Base-by-base conservation (phyloP, 2,888 invertebrate genomes). In the Fabriciana adippe region DNA sequence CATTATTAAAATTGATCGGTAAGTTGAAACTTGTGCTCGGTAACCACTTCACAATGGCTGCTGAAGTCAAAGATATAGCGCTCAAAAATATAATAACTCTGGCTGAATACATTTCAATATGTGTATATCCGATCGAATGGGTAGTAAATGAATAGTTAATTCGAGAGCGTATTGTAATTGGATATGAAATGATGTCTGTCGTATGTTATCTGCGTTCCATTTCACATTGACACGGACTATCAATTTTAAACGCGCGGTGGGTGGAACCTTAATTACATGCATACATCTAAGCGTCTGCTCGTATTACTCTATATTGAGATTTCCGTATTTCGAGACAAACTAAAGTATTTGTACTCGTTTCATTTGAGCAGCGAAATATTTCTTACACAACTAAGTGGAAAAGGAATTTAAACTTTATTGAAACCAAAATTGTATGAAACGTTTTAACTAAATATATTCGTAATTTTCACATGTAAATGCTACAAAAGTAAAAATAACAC, bases 11-110 rank as follows among this genome's bases (percentile, higher is more conserved):
- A 73, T 88, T 92, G 13, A 72, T 77, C 1, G 90, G 80, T 66
- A 88, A 72, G 71, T 87, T 86, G 72, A 90, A 89, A 70, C 84
- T 87, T 15, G 83, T 80, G 67, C 85, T 88, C 3, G 89, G 89
- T 54, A 86, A 73, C 89, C 89, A 92, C 76, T 82, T 86, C 14
- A 92, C 91, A 59, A 79, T 73, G 31, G 83, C 72, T 21, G 86
- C 73, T 26, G 79, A 80, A 66, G 82, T 75, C 51, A 79, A 66
- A 67, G 79, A 73, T 54, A 80, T 71, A 16, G 79, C 68, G 50
- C 66, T 68, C 16, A 80, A 55, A 41, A 80, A 48, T 68, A 73
- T 70, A 65, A 55, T 50, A 62, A 66, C 11, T 26, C 55, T 35
- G 14, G 8, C 50, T 21, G 35, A 60, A 35, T 55, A 62, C 77